Base-by-base conservation (phyloP, 1,140 invertebrate species). In the Glossosoma conforme region DNA sequence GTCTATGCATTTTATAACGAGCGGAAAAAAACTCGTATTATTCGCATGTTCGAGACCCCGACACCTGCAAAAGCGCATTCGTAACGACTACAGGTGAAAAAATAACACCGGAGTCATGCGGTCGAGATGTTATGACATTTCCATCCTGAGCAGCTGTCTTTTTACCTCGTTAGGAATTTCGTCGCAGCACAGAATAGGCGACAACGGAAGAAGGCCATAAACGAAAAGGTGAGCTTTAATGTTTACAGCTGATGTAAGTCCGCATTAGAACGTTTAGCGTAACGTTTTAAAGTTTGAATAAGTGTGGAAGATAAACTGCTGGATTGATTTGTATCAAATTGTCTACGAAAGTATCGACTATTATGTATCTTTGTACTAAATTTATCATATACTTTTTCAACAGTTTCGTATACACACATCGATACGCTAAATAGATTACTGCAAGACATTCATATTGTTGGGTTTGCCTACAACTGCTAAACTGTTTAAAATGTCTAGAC, bases 141-240 rank as follows among this genome's bases (percentile, higher is more conserved):
- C 41, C 41, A 24, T 38, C 25, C 21, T 13, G 24, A 24, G 45
- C 52, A 54, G 45, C 52, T 54, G 52, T 54, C 52, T 25, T n/a
- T n/a, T 50, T 45, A 53, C 52, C 52, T 47, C 41, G 50, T 54
- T 47, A 44, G 52, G 52, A 36, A 54, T 54, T 47, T 32, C 25
- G 33, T 44, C 43, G 8, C 43, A 20, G 40, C 40, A 43, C n/a
- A 5, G 17, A 44, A 44, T 44, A 44, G 43, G 43, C 43, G 43
- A 44, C 21, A 33, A 18, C 43, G 21, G 24, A 17, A 30, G n/a
- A 30, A 30, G 28, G n/a, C 9, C 13, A 5, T 14, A 17, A 37
- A 37, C 5, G 6, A 14, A 5, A 37, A 37, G 35, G 8, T 13
- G 13, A n/a, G n/a, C n/a, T n/a, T n/a, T n/a, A n/a, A n/a, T n/a